These are phyloP conservation scores for Melanocharis versteri DNA, from an alignment of 2,113 vertebrate species.

Conservation along the genomic window DNA sequence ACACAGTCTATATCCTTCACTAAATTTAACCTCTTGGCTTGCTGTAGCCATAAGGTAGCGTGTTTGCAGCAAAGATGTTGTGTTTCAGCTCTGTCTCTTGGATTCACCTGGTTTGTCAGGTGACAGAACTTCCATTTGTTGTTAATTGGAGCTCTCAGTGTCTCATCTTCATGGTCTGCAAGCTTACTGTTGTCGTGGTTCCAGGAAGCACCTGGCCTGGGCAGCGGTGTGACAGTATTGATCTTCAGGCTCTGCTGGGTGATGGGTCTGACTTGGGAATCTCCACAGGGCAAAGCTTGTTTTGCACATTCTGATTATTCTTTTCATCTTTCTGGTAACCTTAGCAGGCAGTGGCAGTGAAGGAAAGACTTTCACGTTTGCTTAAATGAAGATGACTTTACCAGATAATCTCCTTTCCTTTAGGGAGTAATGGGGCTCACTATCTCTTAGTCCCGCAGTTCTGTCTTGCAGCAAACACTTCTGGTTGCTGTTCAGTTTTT, in stretches of 20 bases:
- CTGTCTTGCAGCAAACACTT: neutral
- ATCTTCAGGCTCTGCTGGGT: neutral
- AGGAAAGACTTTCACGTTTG: neutral
- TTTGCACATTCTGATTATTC: neutral
- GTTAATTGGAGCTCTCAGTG: neutral
- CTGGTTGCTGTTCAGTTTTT: neutral
- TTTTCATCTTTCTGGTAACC: neutral
- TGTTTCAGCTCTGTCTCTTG: neutral
- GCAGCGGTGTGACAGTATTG: neutral
- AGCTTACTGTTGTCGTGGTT: neutral
- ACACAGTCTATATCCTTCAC: neutral
- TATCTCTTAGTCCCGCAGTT: neutral
- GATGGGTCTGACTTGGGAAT: rapidly evolving
- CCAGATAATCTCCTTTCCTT: neutral
- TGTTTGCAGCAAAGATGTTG: neutral
- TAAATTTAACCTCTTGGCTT: neutral
- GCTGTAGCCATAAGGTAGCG: neutral
- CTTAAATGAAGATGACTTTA: neutral
- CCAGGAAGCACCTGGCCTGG: neutral
- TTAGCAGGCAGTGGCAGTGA: neutral
- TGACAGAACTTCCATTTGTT: neutral
- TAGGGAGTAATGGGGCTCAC: neutral
- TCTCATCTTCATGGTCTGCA: neutral
- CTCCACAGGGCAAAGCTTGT: neutral
- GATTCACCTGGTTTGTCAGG: neutral